A percentile compares a stretch with the other conserved stretches of the same genome.
Evolutionary conservation across 1,140 invertebrate genomes (phyloP).

Genomic region (Nylanderia fulva): DNA sequence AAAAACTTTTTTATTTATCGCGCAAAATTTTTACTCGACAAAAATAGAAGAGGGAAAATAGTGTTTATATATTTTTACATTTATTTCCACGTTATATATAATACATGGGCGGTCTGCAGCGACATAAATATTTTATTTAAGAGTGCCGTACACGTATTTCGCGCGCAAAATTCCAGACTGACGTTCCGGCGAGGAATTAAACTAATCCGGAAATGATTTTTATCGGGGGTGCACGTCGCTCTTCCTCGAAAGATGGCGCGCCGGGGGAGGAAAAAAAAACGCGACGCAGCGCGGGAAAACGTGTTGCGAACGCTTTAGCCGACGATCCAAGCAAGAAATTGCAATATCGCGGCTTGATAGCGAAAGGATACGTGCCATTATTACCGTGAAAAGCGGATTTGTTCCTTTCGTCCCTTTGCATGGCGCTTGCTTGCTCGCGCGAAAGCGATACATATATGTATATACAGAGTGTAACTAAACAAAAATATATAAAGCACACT

Average conservation of each 20-base stretch:
- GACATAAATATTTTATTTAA: slow-evolving; percentile 14
- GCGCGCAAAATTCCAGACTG: background rate
- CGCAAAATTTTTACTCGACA: background rate
- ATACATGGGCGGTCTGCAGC: background rate
- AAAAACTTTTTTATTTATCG: background rate
- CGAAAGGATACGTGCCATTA: slow-evolving; percentile 61
- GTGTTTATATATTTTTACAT: background rate
- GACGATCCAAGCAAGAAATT: slow-evolving; percentile 62
- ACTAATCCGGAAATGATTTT: slow-evolving; percentile 44
- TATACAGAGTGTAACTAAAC: too few species aligned
- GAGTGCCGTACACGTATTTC: background rate
- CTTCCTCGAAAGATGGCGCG: background rate
- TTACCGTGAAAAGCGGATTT: slow-evolving; percentile 61
- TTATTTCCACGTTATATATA: background rate
- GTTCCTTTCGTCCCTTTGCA: slow-evolving; percentile 50
- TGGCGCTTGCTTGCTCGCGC: background rate
- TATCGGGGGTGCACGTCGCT: slow-evolving; percentile 13
- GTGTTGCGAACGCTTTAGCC: slow-evolving; percentile 47
- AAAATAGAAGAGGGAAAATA: background rate
- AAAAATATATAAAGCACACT: too few species aligned
- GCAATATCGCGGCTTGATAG: slow-evolving; percentile 61
- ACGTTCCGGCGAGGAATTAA: background rate
- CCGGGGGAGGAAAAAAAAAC: background rate
- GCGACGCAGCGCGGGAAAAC: slow-evolving; percentile 11
- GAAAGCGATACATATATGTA: background rate